A percentile compares a stretch with the other conserved stretches of the same genome.
Conservation (phyloP, 1,140 invertebrate genomes). For the Tyrophagus putrescentiae region DNA sequence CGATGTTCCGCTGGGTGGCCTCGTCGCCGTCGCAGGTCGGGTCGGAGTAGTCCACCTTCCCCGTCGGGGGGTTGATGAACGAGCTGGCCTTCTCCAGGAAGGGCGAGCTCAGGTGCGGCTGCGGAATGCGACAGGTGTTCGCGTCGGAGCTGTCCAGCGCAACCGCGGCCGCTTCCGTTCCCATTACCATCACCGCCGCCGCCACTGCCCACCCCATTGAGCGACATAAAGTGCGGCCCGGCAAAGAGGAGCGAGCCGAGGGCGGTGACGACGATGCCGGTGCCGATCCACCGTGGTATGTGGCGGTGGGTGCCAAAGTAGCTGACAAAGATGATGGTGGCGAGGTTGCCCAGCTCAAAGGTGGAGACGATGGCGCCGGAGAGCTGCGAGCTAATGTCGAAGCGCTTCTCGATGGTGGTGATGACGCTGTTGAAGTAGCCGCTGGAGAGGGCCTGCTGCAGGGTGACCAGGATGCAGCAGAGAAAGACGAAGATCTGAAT, state of each 20-base stretch:
- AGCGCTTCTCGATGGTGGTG: slow-evolving; percentile 88
- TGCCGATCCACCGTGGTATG: slow-evolving; percentile 85
- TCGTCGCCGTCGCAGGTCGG: slow-evolving; percentile 24
- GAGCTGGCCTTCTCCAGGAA: slow-evolving; percentile 24
- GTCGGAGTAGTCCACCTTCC: slow-evolving; percentile 19
- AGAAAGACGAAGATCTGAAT: slow-evolving; percentile 76
- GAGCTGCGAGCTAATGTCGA: slow-evolving; percentile 81
- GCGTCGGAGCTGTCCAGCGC: too few species aligned
- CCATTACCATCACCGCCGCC: background rate
- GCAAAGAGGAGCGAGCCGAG: slow-evolving; percentile 40
- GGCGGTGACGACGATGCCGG: slow-evolving; percentile 44
- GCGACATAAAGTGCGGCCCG: slow-evolving; percentile 38
- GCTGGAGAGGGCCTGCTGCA: slow-evolving; percentile 73
- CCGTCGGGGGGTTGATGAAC: slow-evolving; percentile 26
- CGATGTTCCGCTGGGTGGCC: slow-evolving; percentile 30
- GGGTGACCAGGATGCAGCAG: slow-evolving; percentile 72
- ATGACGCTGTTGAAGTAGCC: slow-evolving; percentile 88
- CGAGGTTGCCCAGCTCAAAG: slow-evolving; percentile 87
- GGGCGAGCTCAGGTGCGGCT: slow-evolving; percentile 24
- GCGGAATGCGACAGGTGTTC: slow-evolving; percentile 27
- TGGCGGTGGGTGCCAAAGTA: slow-evolving; percentile 78
- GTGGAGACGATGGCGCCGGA: slow-evolving; percentile 81
- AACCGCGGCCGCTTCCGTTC: background rate
- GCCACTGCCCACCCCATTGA: too few species aligned
- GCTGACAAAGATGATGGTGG: slow-evolving; percentile 86